Evolutionary conservation across 2,113 vertebrate species (phyloP).

Genomic region (Tragulus kanchil): DNA sequence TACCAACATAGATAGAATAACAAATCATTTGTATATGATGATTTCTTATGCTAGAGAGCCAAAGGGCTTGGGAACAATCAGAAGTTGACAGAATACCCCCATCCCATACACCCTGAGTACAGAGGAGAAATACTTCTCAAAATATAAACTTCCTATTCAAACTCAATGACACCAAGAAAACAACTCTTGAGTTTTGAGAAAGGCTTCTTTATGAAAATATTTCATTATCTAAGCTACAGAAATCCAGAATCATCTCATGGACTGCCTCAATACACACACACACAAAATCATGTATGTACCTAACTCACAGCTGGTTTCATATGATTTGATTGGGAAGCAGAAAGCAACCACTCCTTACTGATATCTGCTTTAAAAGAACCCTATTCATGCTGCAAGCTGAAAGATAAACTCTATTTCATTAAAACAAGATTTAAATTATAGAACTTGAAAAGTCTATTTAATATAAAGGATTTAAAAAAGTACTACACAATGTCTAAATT

Average conservation of each 20-base stretch:
- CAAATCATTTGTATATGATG: not conserved
- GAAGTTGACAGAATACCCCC: not conserved
- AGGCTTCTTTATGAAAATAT: conserved; percentile 33
- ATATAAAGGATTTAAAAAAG: conserved; percentile 36
- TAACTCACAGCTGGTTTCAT: conserved; percentile 14
- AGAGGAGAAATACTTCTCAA: not conserved
- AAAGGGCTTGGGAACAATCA: not conserved
- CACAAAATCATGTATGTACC: not conserved
- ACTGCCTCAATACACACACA: not conserved
- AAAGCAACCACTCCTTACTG: conserved; percentile 1
- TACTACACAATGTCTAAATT: not conserved
- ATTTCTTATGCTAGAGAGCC: conserved; percentile 4
- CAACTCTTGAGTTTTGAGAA: conserved; percentile 34
- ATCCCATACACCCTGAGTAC: not conserved
- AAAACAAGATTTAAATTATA: conserved; percentile 56
- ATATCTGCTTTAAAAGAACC: conserved; percentile 14
- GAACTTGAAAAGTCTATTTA: conserved; percentile 20
- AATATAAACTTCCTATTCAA: conserved; percentile 39
- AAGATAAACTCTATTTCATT: conserved; percentile 35
- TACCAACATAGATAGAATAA: not conserved
- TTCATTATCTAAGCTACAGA: conserved; percentile 1
- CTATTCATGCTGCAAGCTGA: not conserved
- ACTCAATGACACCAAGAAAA: conserved; percentile 14
- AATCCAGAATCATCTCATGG: conserved; percentile 8
- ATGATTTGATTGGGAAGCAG: not conserved